Evolutionary conservation across 2,888 invertebrate species (phyloP).

Genomic region (Heliconius ethilla): DNA sequence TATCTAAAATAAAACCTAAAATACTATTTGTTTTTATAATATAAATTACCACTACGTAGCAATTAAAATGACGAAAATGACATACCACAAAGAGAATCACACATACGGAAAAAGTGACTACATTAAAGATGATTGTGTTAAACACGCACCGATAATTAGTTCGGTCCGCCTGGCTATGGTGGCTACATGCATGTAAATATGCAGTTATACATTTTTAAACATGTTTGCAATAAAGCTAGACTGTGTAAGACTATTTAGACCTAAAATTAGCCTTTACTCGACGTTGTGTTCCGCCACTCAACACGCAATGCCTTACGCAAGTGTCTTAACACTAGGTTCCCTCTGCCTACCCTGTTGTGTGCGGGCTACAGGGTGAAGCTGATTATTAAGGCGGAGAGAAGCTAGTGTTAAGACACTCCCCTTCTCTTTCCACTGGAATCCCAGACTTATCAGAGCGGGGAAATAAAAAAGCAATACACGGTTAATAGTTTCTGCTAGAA

Average conservation of each 20-base stretch:
- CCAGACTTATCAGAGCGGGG: too few relatives aligned
- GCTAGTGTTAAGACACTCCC: too few relatives aligned
- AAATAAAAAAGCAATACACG: too few relatives aligned
- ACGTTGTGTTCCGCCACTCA: too few relatives aligned
- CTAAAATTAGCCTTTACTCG: background rate
- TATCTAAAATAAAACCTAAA: background rate
- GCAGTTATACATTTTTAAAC: background rate
- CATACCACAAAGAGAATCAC: background rate
- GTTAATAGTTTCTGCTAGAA: too few relatives aligned
- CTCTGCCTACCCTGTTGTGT: too few relatives aligned
- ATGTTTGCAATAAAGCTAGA: background rate
- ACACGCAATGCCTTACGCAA: too few relatives aligned
- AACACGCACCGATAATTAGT: slow-evolving; percentile 25
- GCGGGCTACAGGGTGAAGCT: too few relatives aligned
- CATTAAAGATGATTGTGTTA: slow-evolving; percentile 19
- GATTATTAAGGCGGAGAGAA: too few relatives aligned
- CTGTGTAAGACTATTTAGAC: background rate
- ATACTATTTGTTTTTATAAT: too few relatives aligned
- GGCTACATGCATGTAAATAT: slow-evolving; percentile 1
- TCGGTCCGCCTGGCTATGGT: background rate
- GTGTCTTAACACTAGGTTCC: too few relatives aligned
- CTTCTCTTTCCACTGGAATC: too few relatives aligned
- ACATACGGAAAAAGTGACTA: slow-evolving; percentile 11
- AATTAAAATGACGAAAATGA: background rate
- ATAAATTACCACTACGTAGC: background rate